These are phyloP conservation scores for Polypedilum vanderplanki DNA, from an alignment of 1,140 invertebrate genomes.

Conservation along the genomic window DNA sequence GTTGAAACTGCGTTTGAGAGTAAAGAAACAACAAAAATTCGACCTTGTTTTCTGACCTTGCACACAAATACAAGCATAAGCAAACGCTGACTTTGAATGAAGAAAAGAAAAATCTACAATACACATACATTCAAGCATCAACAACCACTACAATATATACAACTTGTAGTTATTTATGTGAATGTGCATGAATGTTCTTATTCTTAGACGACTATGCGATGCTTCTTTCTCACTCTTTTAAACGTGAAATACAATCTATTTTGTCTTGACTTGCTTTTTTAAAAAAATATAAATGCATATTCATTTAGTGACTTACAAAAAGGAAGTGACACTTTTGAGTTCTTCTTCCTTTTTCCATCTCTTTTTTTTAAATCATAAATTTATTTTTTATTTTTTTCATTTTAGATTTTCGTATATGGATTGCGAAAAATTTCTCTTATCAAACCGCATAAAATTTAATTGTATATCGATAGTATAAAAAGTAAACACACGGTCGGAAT, in stretches of 20 bases:
- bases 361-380: not conserved
- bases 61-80: not conserved
- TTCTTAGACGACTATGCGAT: not conserved
- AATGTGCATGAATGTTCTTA: too few relatives aligned
- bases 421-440: not conserved
- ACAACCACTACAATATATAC: too few relatives aligned
- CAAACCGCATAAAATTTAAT: not conserved
- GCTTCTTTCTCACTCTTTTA: not conserved
- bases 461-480: not conserved
- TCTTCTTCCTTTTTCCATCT: not conserved
- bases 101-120: too few relatives aligned
- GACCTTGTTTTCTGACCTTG: slow-evolving; percentile 16
- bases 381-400: not conserved
- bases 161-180: too few relatives aligned
- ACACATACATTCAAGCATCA: too few relatives aligned
- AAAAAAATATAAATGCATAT: too few relatives aligned
- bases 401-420: slow-evolving; percentile 2
- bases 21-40: slow-evolving; percentile 10
- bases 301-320: not conserved
- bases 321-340: not conserved
- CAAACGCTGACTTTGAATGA: not conserved
- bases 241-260: not conserved
- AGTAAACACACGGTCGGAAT: not conserved
- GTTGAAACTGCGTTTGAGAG: slow-evolving; percentile 12
- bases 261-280: not conserved